These are phyloP conservation scores for Aphaenogaster floridana DNA, from an alignment of 1,140 invertebrate genomes.

Conservation along the genomic window DNA sequence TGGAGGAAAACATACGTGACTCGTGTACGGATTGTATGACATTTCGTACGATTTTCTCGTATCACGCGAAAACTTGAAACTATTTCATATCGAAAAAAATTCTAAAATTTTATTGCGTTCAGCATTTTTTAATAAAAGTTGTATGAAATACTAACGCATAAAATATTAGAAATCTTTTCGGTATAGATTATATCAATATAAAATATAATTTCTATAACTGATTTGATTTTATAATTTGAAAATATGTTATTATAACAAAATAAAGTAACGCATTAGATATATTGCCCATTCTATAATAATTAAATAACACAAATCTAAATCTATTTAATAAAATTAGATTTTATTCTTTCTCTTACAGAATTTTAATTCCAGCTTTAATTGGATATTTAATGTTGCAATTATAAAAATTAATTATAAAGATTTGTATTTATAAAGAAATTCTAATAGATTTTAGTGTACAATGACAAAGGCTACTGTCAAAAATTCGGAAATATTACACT, in stretches of 20 bases:
- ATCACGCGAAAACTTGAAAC: background rate
- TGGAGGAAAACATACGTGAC: constrained; percentile 41
- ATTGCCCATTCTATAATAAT: background rate
- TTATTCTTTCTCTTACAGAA: background rate
- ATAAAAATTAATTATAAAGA: background rate
- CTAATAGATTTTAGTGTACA: background rate
- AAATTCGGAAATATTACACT: background rate
- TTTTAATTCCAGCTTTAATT: constrained; percentile 12
- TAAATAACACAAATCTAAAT: background rate
- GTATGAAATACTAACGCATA: background rate
- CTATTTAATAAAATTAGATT: background rate
- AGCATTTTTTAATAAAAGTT: background rate
- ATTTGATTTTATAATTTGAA: background rate
- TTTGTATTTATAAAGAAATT: background rate
- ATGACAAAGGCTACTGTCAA: background rate
- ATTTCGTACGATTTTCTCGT: constrained; percentile 19
- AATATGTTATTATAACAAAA: background rate
- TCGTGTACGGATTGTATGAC: background rate
- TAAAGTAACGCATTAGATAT: background rate
- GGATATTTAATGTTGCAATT: background rate
- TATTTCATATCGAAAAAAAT: background rate
- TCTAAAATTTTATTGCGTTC: background rate
- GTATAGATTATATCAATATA: background rate
- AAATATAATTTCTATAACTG: background rate
- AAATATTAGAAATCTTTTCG: background rate